Base-by-base conservation (phyloP, 2,113 vertebrate genomes). In the Dendropsophus ebraccatus region DNA sequence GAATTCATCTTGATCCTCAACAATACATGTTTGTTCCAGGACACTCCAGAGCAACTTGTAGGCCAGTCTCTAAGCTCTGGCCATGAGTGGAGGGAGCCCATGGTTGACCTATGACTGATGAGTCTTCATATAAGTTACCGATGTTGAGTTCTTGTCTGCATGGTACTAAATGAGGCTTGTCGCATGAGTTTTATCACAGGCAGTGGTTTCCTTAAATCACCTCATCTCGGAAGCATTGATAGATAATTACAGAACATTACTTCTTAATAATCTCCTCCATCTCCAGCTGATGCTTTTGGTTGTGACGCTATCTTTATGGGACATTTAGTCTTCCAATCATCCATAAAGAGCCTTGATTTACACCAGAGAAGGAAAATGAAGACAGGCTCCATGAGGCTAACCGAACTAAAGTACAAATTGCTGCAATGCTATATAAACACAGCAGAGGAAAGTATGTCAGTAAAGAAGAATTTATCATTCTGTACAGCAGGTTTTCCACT, bases 161-260 rank as follows among this genome's bases (percentile, higher is more conserved):
- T 12, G 19, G 41, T 69, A 62, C 32, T 45, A 49, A 82, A 82
- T 82, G 60, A 45, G 16, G 60, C 80, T 50, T 52, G n/a, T 69
- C 45, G 17, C 25, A 50, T 69, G 4, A 23, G 28, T 67, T 82
- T 30, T 69, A 67, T 49, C 28, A 52, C 80, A 69, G 45, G 23
- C 80, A 23, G 11, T 28, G 32, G 6, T 76, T 76, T 50, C 47
- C 47, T 6, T 76, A 50, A 76, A 67, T 50, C 45, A 6, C 45
- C n/a, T 80, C 80, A 50, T 82, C 49, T 69, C 13, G 17, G 41
- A 49, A 52, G 49, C 47, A 62, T 30, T 25, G 54, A 45, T 54
- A 60, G 77, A 45, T 62, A 80, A 80, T 80, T 80, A 80, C 54
- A 25, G 54, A 25, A 80, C 54, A 62, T 80, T 62, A 30, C 30